phyloP scores from a whole-genome alignment of 1,140 invertebrate genomes.

The Drosophila auraria region DNA sequence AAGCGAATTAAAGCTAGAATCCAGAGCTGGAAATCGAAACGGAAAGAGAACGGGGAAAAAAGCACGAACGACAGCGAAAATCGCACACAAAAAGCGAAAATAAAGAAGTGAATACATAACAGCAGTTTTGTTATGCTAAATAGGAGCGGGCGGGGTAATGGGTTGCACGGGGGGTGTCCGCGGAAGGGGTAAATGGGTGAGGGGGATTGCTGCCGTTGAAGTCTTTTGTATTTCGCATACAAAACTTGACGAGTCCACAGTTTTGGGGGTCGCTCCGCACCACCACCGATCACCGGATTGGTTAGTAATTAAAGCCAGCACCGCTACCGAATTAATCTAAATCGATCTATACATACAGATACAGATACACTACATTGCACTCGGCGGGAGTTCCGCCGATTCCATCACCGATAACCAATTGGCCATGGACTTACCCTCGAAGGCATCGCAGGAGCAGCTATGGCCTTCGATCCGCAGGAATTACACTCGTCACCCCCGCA shows the following conservation, averaged over 20 bases:
- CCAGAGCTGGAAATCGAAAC: constrained; percentile 70
- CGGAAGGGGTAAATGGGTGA: constrained; percentile 4
- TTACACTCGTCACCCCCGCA: constrained; percentile 14
- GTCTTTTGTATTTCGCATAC: constrained; percentile 68
- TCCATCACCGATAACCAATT: constrained; percentile 22
- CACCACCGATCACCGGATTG: neutral
- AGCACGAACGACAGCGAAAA: constrained; percentile 80
- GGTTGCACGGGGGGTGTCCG: constrained; percentile 6
- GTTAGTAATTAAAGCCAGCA: constrained; percentile 46
- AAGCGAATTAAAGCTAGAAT: constrained; percentile 77
- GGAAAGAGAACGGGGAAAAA: constrained; percentile 77
- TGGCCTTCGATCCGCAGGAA: constrained; percentile 1
- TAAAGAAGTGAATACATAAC: constrained; percentile 66
- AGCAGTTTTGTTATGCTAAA: constrained; percentile 81
- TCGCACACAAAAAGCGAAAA: constrained; percentile 60
- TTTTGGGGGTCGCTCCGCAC: constrained; percentile 11
- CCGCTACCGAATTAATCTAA: constrained; percentile 23
- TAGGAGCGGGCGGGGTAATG: constrained; percentile 33
- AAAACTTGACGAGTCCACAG: constrained; percentile 30
- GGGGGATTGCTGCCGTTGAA: constrained; percentile 54
- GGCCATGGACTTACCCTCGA: constrained; percentile 27
- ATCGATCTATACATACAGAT: constrained; percentile 6
- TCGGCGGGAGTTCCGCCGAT: neutral
- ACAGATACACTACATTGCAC: constrained; percentile 7
- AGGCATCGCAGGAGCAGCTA: neutral